A percentile compares a stretch with the other conserved stretches of the same genome.
Conservation (phyloP, 2,113 vertebrate genomes). For the Perccottus glenii region DNA sequence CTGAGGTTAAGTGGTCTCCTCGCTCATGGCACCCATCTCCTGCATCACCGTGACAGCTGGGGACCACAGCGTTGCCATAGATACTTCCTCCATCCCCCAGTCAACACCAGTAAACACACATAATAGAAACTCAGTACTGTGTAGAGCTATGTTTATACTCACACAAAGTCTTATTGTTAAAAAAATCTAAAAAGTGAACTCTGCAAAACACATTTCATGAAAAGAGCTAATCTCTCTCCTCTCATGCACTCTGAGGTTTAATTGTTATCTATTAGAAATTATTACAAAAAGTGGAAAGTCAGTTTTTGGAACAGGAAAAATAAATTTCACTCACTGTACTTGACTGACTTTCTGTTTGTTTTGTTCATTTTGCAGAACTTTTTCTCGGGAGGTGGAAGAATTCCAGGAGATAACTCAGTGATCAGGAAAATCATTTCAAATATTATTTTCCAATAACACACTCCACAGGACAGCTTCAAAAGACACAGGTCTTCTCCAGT, state of each 20-base stretch:
- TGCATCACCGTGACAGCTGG: conserved; percentile 72
- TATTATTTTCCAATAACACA: conserved; percentile 81
- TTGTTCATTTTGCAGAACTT: conserved; percentile 76
- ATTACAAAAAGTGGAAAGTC: conserved; percentile 77
- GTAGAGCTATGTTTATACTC: neutral
- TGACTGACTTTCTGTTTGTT: conserved; percentile 78
- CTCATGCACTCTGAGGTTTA: conserved; percentile 74
- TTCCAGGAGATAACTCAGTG: conserved; percentile 83
- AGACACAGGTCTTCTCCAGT: conserved; percentile 62
- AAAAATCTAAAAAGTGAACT: conserved; percentile 26
- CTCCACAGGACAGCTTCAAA: conserved; percentile 65
- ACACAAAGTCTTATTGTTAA: neutral
- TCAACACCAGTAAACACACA: conserved; percentile 65
- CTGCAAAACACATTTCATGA: conserved; percentile 26
- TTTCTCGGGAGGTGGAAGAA: conserved; percentile 74
- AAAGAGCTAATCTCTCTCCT: conserved; percentile 48
- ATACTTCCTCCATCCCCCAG: conserved; percentile 63
- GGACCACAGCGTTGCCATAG: conserved; percentile 76
- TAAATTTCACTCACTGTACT: conserved; percentile 73
- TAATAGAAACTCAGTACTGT: neutral
- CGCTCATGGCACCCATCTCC: conserved; percentile 80
- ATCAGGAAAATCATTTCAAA: conserved; percentile 85
- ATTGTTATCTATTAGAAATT: conserved; percentile 78
- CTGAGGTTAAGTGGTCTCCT: conserved; percentile 83
- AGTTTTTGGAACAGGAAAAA: conserved; percentile 79